phyloP scores from a whole-genome alignment of 2,113 vertebrate genomes.

The Notiomystis cincta region DNA sequence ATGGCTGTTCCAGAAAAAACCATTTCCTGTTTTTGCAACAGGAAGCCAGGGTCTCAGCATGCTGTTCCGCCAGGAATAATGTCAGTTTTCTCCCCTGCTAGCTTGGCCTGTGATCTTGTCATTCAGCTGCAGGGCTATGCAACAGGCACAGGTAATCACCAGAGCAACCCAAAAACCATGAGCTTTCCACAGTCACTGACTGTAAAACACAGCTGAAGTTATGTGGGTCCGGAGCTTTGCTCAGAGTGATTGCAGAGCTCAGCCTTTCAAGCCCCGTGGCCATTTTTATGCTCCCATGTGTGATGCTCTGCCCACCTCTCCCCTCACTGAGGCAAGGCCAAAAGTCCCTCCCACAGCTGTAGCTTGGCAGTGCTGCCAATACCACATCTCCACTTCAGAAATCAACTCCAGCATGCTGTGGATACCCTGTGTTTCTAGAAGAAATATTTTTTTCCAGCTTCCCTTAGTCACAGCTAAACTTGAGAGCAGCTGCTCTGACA shows the following conservation, averaged over 20 bases:
- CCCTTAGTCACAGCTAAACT: neutral
- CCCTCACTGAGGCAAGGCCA: neutral
- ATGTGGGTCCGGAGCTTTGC: neutral
- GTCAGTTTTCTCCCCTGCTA: neutral
- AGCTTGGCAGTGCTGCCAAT: neutral
- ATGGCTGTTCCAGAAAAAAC: neutral
- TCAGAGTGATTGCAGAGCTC: neutral
- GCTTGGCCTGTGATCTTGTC: neutral
- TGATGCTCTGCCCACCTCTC: neutral
- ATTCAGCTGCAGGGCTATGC: neutral
- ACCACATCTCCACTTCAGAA: neutral
- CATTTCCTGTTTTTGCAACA: neutral
- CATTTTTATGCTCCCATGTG: neutral
- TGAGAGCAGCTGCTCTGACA: neutral
- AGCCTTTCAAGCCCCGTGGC: neutral
- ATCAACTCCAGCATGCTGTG: rapidly evolving
- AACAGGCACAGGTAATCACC: neutral
- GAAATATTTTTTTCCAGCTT: neutral
- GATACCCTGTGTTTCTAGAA: neutral
- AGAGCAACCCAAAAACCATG: rapidly evolving
- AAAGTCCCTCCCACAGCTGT: neutral
- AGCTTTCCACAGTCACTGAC: neutral
- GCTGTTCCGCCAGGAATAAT: neutral
- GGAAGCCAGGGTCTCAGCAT: neutral
- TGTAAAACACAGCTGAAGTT: neutral